phyloP scores from a whole-genome alignment of 2,888 invertebrate genomes.

The Lordiphosa andalusiaca region DNA sequence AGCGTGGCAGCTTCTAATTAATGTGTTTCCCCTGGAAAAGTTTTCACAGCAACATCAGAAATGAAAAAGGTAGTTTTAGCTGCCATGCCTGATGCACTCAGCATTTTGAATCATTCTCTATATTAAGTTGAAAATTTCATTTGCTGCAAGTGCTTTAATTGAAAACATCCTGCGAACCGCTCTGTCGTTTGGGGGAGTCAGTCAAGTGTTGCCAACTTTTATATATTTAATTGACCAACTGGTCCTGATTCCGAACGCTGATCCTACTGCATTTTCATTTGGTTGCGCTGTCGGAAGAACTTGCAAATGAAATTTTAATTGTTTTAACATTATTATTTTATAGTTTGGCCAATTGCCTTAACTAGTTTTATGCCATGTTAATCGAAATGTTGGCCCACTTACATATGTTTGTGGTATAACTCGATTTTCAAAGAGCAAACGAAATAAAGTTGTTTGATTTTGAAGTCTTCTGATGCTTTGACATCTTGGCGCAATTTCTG shows the following conservation, averaged over 20 bases:
- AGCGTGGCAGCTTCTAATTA: slow-evolving; percentile 73
- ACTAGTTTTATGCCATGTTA: slow-evolving; percentile 58
- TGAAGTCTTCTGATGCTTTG: no score
- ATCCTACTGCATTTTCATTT: slow-evolving; percentile 32
- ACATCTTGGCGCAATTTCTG: no score
- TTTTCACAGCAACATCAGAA: slow-evolving; percentile 32
- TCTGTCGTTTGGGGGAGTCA: neutral
- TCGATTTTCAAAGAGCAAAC: no score
- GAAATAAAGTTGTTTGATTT: neutral
- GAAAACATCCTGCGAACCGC: neutral
- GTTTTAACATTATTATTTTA: slow-evolving; percentile 51
- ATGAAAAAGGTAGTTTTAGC: slow-evolving; percentile 5
- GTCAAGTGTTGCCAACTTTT: slow-evolving; percentile 48
- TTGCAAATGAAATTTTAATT: slow-evolving; percentile 63
- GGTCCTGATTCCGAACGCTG: slow-evolving; percentile 10
- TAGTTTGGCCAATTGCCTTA: slow-evolving; percentile 55
- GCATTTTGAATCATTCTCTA: slow-evolving; percentile 43
- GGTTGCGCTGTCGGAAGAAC: slow-evolving; percentile 46
- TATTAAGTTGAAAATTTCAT: slow-evolving; percentile 67
- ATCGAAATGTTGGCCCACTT: slow-evolving; percentile 1
- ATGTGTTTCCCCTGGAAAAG: slow-evolving; percentile 57
- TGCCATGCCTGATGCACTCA: slow-evolving; percentile 12
- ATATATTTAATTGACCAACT: slow-evolving; percentile 57
- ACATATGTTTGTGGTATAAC: neutral
- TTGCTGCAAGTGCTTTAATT: slow-evolving; percentile 56